Evolutionary conservation across 2,797 vertebrate species (phyloP).

Genomic region (Girardinus metallicus): DNA sequence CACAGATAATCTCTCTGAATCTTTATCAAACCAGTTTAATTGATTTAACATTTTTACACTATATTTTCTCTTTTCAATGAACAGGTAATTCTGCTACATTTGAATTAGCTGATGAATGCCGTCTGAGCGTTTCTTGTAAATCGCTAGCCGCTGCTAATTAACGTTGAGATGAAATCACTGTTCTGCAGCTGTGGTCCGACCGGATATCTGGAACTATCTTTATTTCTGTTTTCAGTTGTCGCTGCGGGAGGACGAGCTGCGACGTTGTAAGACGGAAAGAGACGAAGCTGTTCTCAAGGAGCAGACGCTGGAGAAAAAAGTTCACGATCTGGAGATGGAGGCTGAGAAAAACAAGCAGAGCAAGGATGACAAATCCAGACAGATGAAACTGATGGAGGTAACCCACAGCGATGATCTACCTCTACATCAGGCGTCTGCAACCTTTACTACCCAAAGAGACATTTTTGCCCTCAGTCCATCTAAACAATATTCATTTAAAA

Average conservation of each 20-base stretch:
- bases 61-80: neutral
- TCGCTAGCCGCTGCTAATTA: neutral
- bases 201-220: neutral
- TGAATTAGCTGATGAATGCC: neutral
- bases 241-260: constrained; percentile 86
- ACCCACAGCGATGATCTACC: too few species aligned
- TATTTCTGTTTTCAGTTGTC: constrained; percentile 77
- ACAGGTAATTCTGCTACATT: neutral
- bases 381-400: constrained; percentile 93
- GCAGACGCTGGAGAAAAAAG: constrained; percentile 84
- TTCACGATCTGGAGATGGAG: constrained; percentile 88
- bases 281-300: constrained; percentile 85
- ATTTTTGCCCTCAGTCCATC: too few species aligned
- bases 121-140: neutral
- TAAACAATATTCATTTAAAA: too few species aligned
- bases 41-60: neutral
- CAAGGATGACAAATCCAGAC: constrained; percentile 87
- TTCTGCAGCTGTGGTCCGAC: neutral
- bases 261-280: constrained; percentile 84
- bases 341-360: constrained; percentile 82
- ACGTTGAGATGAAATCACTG: too few species aligned
- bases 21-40: neutral
- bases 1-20: neutral
- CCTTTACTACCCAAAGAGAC: too few species aligned
- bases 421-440: too few species aligned